Base-by-base conservation (phyloP, 2,113 vertebrate species). In the Istiophorus platypterus region DNA sequence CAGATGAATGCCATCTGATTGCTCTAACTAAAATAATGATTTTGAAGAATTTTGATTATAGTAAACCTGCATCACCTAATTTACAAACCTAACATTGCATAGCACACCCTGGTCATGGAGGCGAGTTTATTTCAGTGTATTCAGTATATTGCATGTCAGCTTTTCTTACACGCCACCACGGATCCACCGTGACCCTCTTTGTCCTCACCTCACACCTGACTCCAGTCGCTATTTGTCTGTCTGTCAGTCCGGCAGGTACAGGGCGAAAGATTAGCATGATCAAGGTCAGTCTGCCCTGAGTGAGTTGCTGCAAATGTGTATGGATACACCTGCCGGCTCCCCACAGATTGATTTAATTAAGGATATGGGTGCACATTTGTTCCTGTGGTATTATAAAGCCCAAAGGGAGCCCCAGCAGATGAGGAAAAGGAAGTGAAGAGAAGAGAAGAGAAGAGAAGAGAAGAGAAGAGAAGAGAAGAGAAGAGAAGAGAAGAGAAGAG, bases 301-400 rank as follows among this genome's bases (percentile, higher is more conserved):
- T 26, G 65, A 85, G 70, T 70, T 59, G 52, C 85, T 64, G 89
- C 78, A 87, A 91, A 90, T 89, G 88, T 89, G 86, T 91, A 74
- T 37, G 78, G 82, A 86, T 81, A 75, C 88, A 92, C 91, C 90
- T 89, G 88, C 87, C 72, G 62, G 66, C 74, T 76, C 68, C 85
- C 69, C 47, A 72, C 72, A 79, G 85, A 88, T 89, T 88, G 91
- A 94, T 92, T 94, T 92, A 92, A 93, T 93, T 91, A 88, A 84
- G 82, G 81, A 76, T 84, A 85, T 77, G 85, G 73, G 58, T 64
- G 78, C 63, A 62, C 68, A 64, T 82, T 82, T 85, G 88, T 82
- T 85, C 64, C 34, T 63, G 37, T 72, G 68, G 72, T 72, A 80
- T 69, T 41, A 42, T 64, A 74, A 81, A 87, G 56, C 81, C 78